phyloP scores from a whole-genome alignment of 2,113 vertebrate species.

The Kobus ellipsiprymnus region DNA sequence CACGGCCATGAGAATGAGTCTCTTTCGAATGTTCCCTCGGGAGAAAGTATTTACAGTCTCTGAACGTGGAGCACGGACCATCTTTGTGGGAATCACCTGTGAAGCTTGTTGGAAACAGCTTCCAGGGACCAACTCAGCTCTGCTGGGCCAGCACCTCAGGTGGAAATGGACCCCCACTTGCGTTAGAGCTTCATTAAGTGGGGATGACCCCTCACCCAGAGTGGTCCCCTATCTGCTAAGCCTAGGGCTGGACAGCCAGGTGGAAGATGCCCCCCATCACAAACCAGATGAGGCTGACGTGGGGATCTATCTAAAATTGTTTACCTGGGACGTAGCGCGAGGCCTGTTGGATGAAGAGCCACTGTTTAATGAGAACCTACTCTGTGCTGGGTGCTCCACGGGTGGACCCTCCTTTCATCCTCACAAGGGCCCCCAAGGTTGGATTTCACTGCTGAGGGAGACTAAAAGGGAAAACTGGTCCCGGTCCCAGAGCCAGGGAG shows the following conservation, averaged over 20 bases:
- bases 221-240: not conserved
- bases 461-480: not conserved
- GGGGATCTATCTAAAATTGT: no score
- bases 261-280: no score
- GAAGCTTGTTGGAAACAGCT: not conserved
- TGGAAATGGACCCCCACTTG: fast-evolving
- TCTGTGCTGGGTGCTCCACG: fast-evolving
- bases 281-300: not conserved
- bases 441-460: fast-evolving
- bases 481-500: not conserved
- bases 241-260: not conserved
- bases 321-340: fast-evolving
- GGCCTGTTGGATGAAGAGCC: not conserved
- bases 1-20: fast-evolving
- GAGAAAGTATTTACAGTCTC: not conserved
- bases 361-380: fast-evolving
- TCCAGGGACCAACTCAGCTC: not conserved
- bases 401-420: no score
- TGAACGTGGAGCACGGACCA: fast-evolving
- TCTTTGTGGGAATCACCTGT: fast-evolving
- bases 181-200: fast-evolving
- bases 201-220: not conserved
- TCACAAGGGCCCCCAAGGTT: fast-evolving
- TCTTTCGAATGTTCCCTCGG: not conserved
- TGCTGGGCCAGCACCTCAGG: not conserved